Evolutionary conservation across 2,797 vertebrate genomes (phyloP).

Genomic region (Sphenopsis melanotis): DNA sequence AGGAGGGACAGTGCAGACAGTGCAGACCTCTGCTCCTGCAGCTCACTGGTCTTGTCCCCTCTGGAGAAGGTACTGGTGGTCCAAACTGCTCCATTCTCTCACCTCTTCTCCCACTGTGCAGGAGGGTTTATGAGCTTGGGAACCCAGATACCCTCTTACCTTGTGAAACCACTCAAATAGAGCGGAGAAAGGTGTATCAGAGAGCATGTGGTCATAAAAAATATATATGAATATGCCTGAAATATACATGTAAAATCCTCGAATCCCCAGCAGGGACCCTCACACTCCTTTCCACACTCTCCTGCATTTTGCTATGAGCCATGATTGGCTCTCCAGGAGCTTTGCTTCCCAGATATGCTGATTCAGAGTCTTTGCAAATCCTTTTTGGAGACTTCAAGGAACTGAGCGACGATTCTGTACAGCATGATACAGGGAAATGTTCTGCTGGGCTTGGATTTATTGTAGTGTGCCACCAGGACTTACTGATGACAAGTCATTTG

Average conservation of each 20-base stretch:
- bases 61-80: accelerated
- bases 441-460: neutral
- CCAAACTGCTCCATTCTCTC: neutral
- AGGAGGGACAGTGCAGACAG: neutral
- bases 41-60: accelerated
- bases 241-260: neutral
- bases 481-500: neutral
- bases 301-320: neutral
- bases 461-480: accelerated
- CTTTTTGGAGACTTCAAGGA: neutral
- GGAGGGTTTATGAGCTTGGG: accelerated
- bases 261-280: neutral
- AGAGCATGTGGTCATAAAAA: neutral
- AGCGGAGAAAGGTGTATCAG: neutral
- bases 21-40: accelerated
- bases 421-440: accelerated
- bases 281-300: accelerated
- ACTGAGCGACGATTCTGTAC: accelerated
- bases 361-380: neutral
- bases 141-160: neutral
- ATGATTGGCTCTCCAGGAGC: neutral
- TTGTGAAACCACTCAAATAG: neutral
- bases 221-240: neutral
- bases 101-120: neutral
- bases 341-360: neutral